phyloP scores from a whole-genome alignment of 2,113 vertebrate genomes.

The Zosterops hypoxanthus region DNA sequence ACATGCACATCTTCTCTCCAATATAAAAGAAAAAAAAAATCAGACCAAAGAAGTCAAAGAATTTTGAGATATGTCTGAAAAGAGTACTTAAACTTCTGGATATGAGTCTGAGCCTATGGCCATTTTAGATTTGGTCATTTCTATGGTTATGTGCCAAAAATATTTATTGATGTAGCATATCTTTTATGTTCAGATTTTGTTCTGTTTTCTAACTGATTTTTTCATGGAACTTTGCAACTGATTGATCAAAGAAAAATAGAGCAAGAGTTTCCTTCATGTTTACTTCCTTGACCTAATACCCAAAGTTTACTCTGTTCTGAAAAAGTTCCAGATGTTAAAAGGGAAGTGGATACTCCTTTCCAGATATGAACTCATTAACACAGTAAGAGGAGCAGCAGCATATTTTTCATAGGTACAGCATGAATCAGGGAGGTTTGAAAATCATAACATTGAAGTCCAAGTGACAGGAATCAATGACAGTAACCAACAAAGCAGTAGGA shows the following conservation, averaged over 20 bases:
- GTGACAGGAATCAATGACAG: background rate
- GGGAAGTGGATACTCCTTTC: slow-evolving; percentile 74
- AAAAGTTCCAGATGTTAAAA: slow-evolving; percentile 74
- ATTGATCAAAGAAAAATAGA: slow-evolving; percentile 85
- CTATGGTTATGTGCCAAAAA: background rate
- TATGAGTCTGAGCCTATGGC: background rate
- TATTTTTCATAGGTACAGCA: background rate
- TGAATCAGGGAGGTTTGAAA: background rate
- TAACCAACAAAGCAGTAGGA: background rate
- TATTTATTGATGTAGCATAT: background rate
- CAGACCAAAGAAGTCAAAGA: background rate
- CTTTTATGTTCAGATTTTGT: slow-evolving; percentile 1
- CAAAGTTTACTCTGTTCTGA: slow-evolving; percentile 79
- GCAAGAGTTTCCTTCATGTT: slow-evolving; percentile 82
- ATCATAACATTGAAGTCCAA: background rate
- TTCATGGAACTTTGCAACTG: slow-evolving; percentile 84
- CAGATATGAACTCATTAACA: slow-evolving; percentile 57
- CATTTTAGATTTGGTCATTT: background rate
- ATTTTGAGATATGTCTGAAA: background rate
- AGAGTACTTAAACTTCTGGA: background rate
- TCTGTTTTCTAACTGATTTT: slow-evolving; percentile 75
- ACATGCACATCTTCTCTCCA: background rate
- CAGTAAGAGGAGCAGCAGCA: slow-evolving; percentile 11
- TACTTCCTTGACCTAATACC: slow-evolving; percentile 81
- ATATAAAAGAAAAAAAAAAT: background rate